Base-by-base conservation (phyloP, 2,888 invertebrate species). In the Crossocerus cetratus region DNA sequence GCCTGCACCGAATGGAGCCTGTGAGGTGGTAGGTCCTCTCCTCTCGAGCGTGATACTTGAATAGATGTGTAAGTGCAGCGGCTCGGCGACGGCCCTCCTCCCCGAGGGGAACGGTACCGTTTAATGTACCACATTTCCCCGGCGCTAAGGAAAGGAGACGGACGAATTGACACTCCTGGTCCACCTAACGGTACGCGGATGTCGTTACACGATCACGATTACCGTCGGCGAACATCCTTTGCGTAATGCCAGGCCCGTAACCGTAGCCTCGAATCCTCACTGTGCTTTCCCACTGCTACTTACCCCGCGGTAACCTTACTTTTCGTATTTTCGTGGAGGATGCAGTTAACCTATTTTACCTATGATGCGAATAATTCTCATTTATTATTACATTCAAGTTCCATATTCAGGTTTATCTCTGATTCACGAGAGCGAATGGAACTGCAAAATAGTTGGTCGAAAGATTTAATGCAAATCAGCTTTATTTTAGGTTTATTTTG, bases 81-180 rank as follows among this genome's bases (percentile, higher is more conserved):
- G 16, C 49, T 49, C 49, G 16, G n/a, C 14, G 16, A n/a, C 49
- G 14, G 14, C n/a, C 49, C 49, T 49, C 49, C n/a, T 56, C 45
- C 8, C 8, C 63, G 20, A n/a, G 58, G 77, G 67, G 76, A 81
- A 69, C 72, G 72, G 77, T 83, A 83, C 83, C 83, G 82, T 83
- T 83, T 74, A 61, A 64, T 74, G 83, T 83, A 82, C 80, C 78
- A 83, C 78, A 83, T 83, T 78, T 72, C 70, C 72, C 22, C 66
- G 64, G 68, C 69, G 76, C 61, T 65, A 68, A 65, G 72, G 69
- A 73, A 68, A 65, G 72, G 69, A 73, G 76, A 77, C 76, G 77
- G 69, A 76, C 71, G 70, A 55, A 72, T 73, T 76, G 77, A 77
- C 76, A 77, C 73, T 75, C 69, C 23, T 61, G 74, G 73, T 65